These are phyloP conservation scores for Microplitis deprimator DNA, from an alignment of 2,888 invertebrate genomes.

Conservation along the genomic window DNA sequence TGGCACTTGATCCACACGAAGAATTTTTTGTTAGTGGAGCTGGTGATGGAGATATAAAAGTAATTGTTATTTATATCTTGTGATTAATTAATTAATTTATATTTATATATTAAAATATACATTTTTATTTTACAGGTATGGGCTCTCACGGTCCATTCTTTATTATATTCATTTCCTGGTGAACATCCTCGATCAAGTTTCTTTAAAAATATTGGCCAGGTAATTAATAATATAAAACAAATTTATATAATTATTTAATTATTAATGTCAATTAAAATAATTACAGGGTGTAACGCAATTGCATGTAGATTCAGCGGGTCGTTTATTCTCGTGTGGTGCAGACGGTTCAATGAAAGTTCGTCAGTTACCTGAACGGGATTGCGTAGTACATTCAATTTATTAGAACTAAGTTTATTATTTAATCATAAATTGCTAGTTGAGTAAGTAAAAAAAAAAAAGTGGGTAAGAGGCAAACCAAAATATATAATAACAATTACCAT, in stretches of 20 bases:
- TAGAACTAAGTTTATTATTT: slow-evolving; percentile 58
- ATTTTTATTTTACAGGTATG: slow-evolving; percentile 81
- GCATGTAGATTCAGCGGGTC: slow-evolving; percentile 88
- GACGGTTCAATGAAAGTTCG: slow-evolving; percentile 99
- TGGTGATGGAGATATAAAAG: slow-evolving; percentile 94
- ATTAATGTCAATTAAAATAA: slow-evolving; percentile 12
- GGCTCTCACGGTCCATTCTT: slow-evolving; percentile 89
- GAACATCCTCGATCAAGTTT: slow-evolving; percentile 97
- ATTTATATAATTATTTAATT: slow-evolving; percentile 18
- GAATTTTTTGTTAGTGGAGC: slow-evolving; percentile 97
- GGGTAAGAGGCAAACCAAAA: slow-evolving; percentile 26
- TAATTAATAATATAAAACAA: slow-evolving; percentile 42
- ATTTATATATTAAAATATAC: slow-evolving; percentile 27
- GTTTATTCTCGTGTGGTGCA: slow-evolving; percentile 97
- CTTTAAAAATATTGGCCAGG: slow-evolving; percentile 96
- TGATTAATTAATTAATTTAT: slow-evolving; percentile 18
- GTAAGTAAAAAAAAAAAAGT: slow-evolving; percentile 16
- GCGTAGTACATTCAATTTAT: slow-evolving; percentile 75
- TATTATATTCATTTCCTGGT: slow-evolving; percentile 89
- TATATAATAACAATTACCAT: not conserved
- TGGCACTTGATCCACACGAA: slow-evolving; percentile 94
- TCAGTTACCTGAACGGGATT: slow-evolving; percentile 87
- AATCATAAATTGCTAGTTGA: slow-evolving; percentile 33
- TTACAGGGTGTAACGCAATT: slow-evolving; percentile 90
- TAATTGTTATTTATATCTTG: slow-evolving; percentile 61